Percentiles rank a stretch among this genome's conserved stretches.
Conservation (phyloP, 2,797 vertebrate species). For the Pangasius macronema region DNA sequence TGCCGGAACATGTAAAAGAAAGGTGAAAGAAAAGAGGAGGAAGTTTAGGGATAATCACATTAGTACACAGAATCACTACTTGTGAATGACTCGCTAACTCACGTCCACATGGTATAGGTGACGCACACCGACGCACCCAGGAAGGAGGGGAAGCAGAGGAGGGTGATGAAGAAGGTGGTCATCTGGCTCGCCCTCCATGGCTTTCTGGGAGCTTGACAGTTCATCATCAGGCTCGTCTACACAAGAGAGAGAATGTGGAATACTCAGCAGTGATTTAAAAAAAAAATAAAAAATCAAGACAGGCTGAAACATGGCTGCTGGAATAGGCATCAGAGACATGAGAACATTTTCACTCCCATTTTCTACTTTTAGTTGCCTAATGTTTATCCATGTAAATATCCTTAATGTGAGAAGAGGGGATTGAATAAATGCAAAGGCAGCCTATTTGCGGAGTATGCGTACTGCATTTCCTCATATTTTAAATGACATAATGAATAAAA, state of each 20-base stretch:
- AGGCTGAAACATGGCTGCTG: background rate
- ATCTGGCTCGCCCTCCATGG: slow-evolving; percentile 90
- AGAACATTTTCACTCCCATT: background rate
- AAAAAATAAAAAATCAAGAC: background rate
- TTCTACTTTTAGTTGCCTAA: background rate
- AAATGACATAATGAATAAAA: background rate
- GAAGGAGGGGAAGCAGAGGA: slow-evolving; percentile 92
- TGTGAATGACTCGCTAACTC: slow-evolving; percentile 63
- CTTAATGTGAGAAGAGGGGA: background rate
- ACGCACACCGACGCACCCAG: slow-evolving; percentile 83
- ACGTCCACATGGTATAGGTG: slow-evolving; percentile 91
- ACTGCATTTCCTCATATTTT: background rate
- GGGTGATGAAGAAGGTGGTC: slow-evolving; percentile 88
- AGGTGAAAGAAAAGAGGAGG: too few species aligned
- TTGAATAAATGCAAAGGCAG: background rate
- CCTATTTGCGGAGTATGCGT: background rate
- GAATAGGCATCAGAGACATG: too few species aligned
- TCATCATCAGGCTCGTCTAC: slow-evolving; percentile 90
- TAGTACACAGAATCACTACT: background rate
- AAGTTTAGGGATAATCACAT: background rate
- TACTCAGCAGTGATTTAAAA: too few species aligned
- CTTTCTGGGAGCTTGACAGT: slow-evolving; percentile 88
- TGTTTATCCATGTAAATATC: background rate
- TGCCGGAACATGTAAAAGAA: background rate
- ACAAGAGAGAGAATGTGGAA: background rate